phyloP scores from a whole-genome alignment of 2,797 vertebrate genomes.

The Hypotaenidia philippensis region DNA sequence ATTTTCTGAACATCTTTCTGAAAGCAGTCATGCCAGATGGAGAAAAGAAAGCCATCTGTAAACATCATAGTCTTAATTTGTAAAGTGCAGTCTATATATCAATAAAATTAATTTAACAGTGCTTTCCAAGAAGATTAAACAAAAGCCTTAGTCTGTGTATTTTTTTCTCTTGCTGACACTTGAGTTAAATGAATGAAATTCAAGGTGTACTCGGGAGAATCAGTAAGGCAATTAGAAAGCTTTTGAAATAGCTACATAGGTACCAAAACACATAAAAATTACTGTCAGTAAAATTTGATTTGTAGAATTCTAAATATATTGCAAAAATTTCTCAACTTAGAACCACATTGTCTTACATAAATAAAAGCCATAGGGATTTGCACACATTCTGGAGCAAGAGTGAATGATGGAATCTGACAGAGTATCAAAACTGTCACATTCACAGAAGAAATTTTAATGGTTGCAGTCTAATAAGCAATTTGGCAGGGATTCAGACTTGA shows the following conservation, averaged over 20 bases:
- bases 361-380: background rate
- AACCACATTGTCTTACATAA: background rate
- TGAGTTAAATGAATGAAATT: background rate
- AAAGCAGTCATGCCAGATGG: background rate
- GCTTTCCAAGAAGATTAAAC: background rate
- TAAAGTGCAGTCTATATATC: background rate
- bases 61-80: background rate
- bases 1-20: background rate
- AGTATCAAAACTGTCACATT: background rate
- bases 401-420: background rate
- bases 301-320: background rate
- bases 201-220: background rate
- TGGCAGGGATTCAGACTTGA: background rate
- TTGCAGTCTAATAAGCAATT: background rate
- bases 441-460: background rate
- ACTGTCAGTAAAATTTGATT: background rate
- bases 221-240: background rate
- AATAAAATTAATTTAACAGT: background rate
- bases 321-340: background rate
- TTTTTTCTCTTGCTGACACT: background rate
- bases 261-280: background rate
- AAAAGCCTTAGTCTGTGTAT: background rate
- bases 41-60: background rate
- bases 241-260: background rate
- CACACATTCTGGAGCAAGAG: background rate